phyloP scores from a whole-genome alignment of 2,113 vertebrate genomes.

The Alethe diademata region DNA sequence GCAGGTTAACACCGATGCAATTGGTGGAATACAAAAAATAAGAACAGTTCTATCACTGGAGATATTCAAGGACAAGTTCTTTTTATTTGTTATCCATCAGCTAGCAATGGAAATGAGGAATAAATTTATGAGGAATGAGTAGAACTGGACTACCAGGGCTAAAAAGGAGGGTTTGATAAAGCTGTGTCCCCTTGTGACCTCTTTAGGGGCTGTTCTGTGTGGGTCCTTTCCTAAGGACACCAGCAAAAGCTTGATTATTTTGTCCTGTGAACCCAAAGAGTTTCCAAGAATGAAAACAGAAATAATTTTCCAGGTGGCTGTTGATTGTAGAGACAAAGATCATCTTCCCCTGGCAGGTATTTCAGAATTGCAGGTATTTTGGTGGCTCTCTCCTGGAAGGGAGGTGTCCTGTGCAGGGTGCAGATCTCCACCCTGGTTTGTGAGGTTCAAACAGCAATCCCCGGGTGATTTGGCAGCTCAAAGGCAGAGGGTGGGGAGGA shows the following conservation, averaged over 20 bases:
- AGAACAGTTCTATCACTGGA: not conserved
- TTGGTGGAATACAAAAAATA: not conserved
- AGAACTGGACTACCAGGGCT: not conserved
- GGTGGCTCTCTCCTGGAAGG: not conserved
- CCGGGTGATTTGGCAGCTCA: not conserved
- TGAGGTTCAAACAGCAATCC: not conserved
- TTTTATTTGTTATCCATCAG: not conserved
- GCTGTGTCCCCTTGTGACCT: not conserved
- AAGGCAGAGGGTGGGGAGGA: not conserved
- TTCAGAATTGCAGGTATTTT: not conserved
- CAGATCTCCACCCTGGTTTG: not conserved
- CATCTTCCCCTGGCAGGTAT: not conserved
- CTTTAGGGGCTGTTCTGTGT: not conserved
- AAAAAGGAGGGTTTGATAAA: not conserved
- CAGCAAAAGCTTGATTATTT: not conserved
- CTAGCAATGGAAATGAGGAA: not conserved
- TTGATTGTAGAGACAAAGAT: not conserved
- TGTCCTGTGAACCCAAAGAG: not conserved
- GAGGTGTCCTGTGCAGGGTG: not conserved
- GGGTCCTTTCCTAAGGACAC: not conserved
- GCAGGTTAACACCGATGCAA: fast-evolving
- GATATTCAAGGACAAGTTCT: not conserved
- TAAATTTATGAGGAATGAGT: not conserved
- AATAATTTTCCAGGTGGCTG: not conserved
- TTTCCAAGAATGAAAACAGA: not conserved